Base-by-base conservation (phyloP, 2,113 vertebrate genomes). In the Micronycteris hirsuta region DNA sequence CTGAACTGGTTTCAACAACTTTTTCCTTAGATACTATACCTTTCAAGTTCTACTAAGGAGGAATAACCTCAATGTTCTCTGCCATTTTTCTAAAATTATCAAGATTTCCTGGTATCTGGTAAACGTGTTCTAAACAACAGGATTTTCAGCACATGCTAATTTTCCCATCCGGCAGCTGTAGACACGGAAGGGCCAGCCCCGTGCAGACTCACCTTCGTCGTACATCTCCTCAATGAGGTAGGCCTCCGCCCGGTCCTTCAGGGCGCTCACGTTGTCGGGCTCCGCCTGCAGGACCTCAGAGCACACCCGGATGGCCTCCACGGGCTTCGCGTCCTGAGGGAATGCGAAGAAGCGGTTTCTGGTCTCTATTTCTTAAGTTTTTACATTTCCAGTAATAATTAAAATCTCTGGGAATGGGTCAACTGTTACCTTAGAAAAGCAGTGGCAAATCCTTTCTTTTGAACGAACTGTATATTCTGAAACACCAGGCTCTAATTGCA, bases 381-480 rank as follows among this genome's bases (percentile, higher is more conserved):
- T 91, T 65, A 47, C 24, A 87, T 14, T 70, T 88, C 74, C 95
- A 54, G 76, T 6, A 45, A 89, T 10, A 61, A 11, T 4, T 4
- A 12, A 26, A 28, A 61, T 61, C 28, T 61, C 74, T 95, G 63
- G 76, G 8, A 45, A 87, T 10, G 45, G 10, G 47, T 12, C 83
- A 86, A 43, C 49, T 77, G 86, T 98, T 98, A 99, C 99, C 99
- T 99, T 99, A 15, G 99, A 98, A 56, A 99, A 98, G 28, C 99
- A 99, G 91, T 99, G 99, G 95, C 99, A 99, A 94, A 99, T 99
- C 84, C 99, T 99, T 97, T 99, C 99, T 97, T 99, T 99, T 94
- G 99, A 99, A 54, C 99, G 98, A 41, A 98, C 78, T 52, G 98
- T 97, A 85, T 99, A 99, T 84, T 99, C 56, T 6, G 93, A 97